phyloP scores from a whole-genome alignment of 2,797 vertebrate genomes.

The Cercopithecus hamlyni region DNA sequence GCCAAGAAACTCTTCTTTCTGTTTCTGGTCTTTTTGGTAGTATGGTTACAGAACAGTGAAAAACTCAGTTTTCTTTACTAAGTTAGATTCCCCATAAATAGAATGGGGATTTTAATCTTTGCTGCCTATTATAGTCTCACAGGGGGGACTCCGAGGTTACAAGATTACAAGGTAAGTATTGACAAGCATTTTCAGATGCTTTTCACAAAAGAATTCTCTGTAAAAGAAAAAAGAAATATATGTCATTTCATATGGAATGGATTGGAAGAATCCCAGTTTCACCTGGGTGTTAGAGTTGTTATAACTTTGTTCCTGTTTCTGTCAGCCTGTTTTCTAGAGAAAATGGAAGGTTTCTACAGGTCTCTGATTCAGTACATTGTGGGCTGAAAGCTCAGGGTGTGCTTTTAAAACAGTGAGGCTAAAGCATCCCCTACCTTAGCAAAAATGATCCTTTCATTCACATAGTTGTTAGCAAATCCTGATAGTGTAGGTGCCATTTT shows the following conservation, averaged over 20 bases:
- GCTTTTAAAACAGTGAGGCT: slow-evolving; percentile 21
- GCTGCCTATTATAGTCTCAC: not conserved
- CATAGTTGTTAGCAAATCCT: not conserved
- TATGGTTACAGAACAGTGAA: not conserved
- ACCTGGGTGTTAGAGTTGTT: not conserved
- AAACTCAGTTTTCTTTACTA: slow-evolving; percentile 1
- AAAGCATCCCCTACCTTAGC: not conserved
- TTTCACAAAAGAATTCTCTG: slow-evolving; percentile 31
- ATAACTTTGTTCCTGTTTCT: slow-evolving; percentile 25
- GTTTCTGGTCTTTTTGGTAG: not conserved
- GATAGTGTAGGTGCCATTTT: not conserved
- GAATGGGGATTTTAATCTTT: slow-evolving; percentile 7
- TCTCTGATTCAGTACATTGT: not conserved
- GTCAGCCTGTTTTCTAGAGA: slow-evolving; percentile 37
- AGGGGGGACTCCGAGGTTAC: not conserved
- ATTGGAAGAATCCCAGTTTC: slow-evolving; percentile 28
- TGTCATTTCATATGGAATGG: not conserved
- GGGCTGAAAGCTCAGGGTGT: not conserved
- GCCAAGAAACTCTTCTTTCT: not conserved
- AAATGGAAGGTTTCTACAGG: not conserved
- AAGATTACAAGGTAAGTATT: not conserved
- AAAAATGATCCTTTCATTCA: slow-evolving; percentile 18
- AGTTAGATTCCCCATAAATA: not conserved
- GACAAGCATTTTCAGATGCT: slow-evolving; percentile 42
- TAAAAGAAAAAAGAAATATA: not conserved